A percentile compares a stretch with the other conserved stretches of the same genome.
Conservation (phyloP, 2,797 vertebrate genomes). For the Sebastes iracundus region DNA sequence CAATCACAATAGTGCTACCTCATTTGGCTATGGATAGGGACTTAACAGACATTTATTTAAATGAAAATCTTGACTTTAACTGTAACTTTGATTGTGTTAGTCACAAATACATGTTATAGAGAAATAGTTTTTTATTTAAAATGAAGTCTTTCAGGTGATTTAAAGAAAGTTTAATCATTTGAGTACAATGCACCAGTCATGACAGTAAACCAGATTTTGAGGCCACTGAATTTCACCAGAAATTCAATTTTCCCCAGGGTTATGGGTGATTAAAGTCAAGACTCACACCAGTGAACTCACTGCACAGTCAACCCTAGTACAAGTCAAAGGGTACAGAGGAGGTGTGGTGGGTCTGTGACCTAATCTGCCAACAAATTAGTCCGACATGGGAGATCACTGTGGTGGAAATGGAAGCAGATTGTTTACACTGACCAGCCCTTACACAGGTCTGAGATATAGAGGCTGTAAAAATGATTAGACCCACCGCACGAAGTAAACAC, state of each 20-base stretch:
- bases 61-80: too few relatives aligned
- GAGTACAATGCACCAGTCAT: too few relatives aligned
- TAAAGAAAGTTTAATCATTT: too few relatives aligned
- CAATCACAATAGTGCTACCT: too few relatives aligned
- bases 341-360: constrained; percentile 2
- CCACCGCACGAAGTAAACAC: constrained; percentile 23
- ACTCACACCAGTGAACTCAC: constrained; percentile 31
- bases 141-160: too few relatives aligned
- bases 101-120: too few relatives aligned
- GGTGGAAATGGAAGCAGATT: constrained; percentile 20
- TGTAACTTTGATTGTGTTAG: too few relatives aligned
- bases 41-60: too few relatives aligned
- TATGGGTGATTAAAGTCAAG: constrained; percentile 50
- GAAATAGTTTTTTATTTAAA: too few relatives aligned
- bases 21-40: too few relatives aligned
- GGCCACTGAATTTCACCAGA: neutral
- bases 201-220: neutral
- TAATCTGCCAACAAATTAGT: constrained; percentile 29
- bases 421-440: constrained; percentile 19
- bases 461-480: constrained; percentile 28
- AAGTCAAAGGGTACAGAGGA: constrained; percentile 40
- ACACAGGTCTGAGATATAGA: constrained; percentile 6
- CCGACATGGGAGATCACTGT: constrained; percentile 29
- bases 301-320: constrained; percentile 20
- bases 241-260: constrained; percentile 37